Conservation (phyloP, 2,888 invertebrate species). For the Ganaspis brasiliensis region DNA sequence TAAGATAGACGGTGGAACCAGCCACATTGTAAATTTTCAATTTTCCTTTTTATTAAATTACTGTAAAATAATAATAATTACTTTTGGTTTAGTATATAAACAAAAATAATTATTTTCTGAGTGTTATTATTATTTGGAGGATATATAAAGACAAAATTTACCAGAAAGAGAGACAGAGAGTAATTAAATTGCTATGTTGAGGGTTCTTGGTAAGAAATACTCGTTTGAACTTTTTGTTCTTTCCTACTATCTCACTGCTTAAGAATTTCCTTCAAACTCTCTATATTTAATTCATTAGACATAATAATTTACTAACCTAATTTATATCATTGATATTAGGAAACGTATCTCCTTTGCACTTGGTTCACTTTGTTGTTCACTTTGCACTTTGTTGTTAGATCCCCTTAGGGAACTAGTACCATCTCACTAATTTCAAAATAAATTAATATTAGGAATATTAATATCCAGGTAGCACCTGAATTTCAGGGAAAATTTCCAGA, state of each 20-base stretch:
- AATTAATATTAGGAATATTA: no score
- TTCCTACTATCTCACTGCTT: not conserved
- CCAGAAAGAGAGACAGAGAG: not conserved
- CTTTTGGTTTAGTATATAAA: no score
- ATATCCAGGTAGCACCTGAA: no score
- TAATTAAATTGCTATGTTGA: conserved; percentile 14
- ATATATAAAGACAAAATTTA: not conserved
- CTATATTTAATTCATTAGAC: not conserved
- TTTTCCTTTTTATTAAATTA: no score
- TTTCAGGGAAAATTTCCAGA: no score
- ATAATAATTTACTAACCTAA: conserved; percentile 24
- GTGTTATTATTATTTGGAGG: not conserved
- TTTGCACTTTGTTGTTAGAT: not conserved
- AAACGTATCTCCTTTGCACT: not conserved
- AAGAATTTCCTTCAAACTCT: conserved; percentile 9
- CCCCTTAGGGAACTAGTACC: not conserved
- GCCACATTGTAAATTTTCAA: no score
- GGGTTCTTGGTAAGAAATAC: not conserved
- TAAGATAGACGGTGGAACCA: no score
- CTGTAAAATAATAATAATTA: no score
- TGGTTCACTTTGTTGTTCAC: no score
- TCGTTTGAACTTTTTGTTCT: not conserved
- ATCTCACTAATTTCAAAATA: conserved; percentile 7
- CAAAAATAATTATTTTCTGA: no score
- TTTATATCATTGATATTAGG: conserved; percentile 15